A percentile compares a stretch with the other conserved stretches of the same genome.
Conservation (phyloP, 2,797 vertebrate genomes). For the Momotus momota region DNA sequence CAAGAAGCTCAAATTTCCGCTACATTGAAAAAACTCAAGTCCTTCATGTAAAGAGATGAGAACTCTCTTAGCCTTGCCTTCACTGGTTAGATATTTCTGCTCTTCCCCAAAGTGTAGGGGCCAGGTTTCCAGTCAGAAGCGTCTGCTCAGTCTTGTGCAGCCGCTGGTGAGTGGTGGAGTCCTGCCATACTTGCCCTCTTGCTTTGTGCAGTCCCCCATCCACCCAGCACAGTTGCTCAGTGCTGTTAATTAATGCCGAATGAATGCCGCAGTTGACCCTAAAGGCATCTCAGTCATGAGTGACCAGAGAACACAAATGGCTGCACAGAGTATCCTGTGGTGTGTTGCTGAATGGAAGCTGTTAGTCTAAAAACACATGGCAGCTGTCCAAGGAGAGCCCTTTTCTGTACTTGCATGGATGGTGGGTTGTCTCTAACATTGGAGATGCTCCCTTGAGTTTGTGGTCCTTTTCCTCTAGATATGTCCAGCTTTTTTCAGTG, state of each 20-base stretch:
- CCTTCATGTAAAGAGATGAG: background rate
- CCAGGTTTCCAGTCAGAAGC: background rate
- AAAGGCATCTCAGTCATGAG: accelerated
- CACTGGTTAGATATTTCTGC: background rate
- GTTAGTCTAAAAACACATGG: background rate
- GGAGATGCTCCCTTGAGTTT: background rate
- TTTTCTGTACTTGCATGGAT: background rate
- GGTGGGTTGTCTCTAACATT: background rate
- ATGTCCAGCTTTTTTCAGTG: background rate
- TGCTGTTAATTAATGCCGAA: background rate
- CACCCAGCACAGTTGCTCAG: accelerated
- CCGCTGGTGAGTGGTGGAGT: no score
- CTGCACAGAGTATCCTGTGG: background rate
- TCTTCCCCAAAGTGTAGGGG: background rate
- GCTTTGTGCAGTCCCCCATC: background rate
- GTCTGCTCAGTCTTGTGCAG: background rate
- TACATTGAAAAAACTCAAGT: background rate
- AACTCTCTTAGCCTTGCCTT: background rate
- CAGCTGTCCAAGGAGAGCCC: background rate
- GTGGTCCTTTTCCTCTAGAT: background rate
- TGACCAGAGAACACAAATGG: background rate
- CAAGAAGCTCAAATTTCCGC: background rate
- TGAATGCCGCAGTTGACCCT: background rate
- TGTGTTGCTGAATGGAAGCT: background rate
- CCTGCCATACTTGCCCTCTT: background rate